Base-by-base conservation (phyloP, 2,797 vertebrate genomes). In the Pseudotriccus pelzelni region DNA sequence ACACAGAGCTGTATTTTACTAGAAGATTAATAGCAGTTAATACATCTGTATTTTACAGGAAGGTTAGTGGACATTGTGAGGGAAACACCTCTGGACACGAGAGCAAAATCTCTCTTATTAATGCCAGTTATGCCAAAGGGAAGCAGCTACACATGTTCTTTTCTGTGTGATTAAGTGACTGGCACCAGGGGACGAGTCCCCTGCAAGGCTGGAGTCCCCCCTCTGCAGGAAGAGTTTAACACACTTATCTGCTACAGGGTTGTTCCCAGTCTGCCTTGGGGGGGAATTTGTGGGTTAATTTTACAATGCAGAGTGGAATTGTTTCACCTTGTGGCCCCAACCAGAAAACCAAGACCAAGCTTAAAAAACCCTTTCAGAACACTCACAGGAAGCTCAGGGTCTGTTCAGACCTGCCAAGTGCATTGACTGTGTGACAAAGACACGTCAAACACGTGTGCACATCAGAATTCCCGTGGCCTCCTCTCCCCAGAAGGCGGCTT, bases 261-360 rank as follows among this genome's bases (percentile, higher is more conserved):
- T 56, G 85, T 66, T 73, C 55, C 55, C 53, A 8, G 4, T 9
- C 83, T 76, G 14, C 55, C 47, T 17, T 30, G 53, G 34, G 49
- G 60, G n/a, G 41, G 27, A 66, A 4, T 80, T 80, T 69, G n/a
- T 12, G 64, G 12, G 32, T 88, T 66, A 9, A 27, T 77, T 77
- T 70, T 46, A 9, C 39, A 24, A 0, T 27, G 27, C 27, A 11
- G 27, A 0, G 20, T 1, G 2, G 46, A 12, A 18, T 49, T 60
- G 9, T 50, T 89, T 58, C 15, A 59, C 13, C 25, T 50, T 0
- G 0, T 37, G 25, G 32, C 15, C 15, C 12, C 28, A 34, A 64
- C 20, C 25, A 15, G 47, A 72, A 78, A 27, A 14, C 37, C 47
- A 39, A 82, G 30, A 13, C 20, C 24, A 14, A 50, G 49, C n/a